phyloP scores from a whole-genome alignment of 92 coral and sea anemone species.

The Palythoa grandiflora region DNA sequence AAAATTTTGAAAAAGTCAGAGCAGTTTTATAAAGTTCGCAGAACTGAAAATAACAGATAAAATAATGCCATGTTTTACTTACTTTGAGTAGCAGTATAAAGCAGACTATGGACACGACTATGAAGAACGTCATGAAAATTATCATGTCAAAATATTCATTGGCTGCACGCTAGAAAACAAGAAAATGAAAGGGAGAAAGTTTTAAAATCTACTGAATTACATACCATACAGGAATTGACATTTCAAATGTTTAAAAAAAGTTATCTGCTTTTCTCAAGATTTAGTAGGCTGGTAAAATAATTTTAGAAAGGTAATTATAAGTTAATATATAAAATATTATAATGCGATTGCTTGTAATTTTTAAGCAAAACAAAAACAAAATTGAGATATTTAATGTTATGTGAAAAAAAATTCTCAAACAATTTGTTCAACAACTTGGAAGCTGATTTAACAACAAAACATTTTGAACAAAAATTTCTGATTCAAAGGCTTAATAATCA shows the following conservation, averaged over 20 bases:
- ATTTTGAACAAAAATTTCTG: no score
- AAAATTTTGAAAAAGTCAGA: not conserved
- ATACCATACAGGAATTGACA: not conserved
- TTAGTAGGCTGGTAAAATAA: no score
- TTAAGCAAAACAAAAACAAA: no score
- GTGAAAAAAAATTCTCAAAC: no score
- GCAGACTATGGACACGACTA: constrained; percentile 90
- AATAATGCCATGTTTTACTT: constrained; percentile 3
- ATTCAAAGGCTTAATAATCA: no score
- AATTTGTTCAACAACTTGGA: no score
- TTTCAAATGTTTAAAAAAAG: not conserved
- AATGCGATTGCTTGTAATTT: no score
- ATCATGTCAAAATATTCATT: constrained; percentile 99
- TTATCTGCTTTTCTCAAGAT: not conserved
- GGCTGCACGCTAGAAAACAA: constrained; percentile 78
- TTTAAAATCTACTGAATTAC: not conserved
- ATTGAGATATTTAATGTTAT: no score
- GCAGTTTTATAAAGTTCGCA: not conserved
- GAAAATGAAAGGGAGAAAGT: not conserved
- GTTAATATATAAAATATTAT: no score
- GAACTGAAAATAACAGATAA: no score
- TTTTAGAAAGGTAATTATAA: no score
- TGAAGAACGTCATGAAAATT: constrained; percentile 96
- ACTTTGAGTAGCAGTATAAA: constrained; percentile 91
- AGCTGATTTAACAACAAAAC: no score